Conservation (phyloP, 1,140 invertebrate species). For the Sycophila sp. region DNA sequence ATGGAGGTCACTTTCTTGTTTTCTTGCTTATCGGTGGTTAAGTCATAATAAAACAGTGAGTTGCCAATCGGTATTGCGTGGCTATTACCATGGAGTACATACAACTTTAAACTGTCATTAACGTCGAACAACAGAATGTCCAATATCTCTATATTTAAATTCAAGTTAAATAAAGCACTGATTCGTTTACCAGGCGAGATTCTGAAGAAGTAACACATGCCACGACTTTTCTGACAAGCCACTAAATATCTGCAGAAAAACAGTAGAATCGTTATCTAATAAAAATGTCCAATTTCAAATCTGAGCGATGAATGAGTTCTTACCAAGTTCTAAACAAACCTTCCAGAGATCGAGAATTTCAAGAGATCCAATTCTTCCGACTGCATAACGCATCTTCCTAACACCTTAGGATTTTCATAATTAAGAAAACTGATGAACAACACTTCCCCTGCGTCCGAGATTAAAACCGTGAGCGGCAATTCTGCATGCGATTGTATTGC, state of each 20-base stretch:
- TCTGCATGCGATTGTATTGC: slow-evolving; percentile 48
- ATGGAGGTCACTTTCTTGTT: neutral
- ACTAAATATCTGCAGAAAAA: slow-evolving; percentile 44
- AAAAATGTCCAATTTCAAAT: neutral
- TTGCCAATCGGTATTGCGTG: slow-evolving; percentile 32
- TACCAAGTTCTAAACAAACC: slow-evolving; percentile 42
- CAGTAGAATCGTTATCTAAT: neutral
- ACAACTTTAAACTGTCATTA: slow-evolving; percentile 36
- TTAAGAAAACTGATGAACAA: slow-evolving; percentile 42
- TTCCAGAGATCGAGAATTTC: slow-evolving; percentile 56
- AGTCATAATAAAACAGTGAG: slow-evolving; percentile 43
- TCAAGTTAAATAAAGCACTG: slow-evolving; percentile 38
- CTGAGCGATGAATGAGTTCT: slow-evolving; percentile 27
- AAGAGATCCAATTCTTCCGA: slow-evolving; percentile 47
- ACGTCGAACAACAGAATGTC: slow-evolving; percentile 50
- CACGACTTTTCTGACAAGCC: slow-evolving; percentile 42
- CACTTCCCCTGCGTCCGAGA: slow-evolving; percentile 51
- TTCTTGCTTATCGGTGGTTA: slow-evolving; percentile 16
- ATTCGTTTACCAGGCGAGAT: slow-evolving; percentile 39
- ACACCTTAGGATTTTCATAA: slow-evolving; percentile 44
- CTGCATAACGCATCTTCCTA: slow-evolving; percentile 46
- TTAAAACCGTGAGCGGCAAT: slow-evolving; percentile 49
- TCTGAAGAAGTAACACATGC: slow-evolving; percentile 52
- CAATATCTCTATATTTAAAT: slow-evolving; percentile 27
- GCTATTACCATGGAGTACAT: slow-evolving; percentile 37